phyloP scores from a whole-genome alignment of 2,888 invertebrate genomes.

The Portevinia maculata region DNA sequence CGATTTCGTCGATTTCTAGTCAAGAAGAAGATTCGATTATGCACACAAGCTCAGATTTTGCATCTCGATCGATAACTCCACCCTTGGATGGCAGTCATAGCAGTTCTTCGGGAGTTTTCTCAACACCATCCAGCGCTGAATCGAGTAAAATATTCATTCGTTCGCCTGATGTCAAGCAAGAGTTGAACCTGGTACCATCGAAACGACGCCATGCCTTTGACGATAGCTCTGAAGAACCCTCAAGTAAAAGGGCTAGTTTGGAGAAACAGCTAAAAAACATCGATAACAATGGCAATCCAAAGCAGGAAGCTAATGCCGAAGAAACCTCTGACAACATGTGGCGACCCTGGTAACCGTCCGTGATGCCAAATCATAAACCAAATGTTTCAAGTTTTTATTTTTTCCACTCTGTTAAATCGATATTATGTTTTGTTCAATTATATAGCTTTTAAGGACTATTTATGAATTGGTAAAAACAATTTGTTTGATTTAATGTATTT shows the following conservation, averaged over 20 bases:
- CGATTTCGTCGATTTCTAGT: slow-evolving; percentile 88
- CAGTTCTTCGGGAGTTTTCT: slow-evolving; percentile 80
- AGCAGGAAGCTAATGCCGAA: slow-evolving; percentile 75
- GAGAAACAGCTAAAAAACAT: slow-evolving; percentile 41
- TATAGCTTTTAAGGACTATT: slow-evolving; percentile 15
- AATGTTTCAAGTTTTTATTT: neutral
- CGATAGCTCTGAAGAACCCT: slow-evolving; percentile 78
- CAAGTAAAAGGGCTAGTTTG: slow-evolving; percentile 77
- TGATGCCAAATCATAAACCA: neutral
- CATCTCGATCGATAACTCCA: slow-evolving; percentile 84
- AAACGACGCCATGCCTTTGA: slow-evolving; percentile 78
- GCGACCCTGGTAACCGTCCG: slow-evolving; percentile 84
- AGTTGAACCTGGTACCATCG: slow-evolving; percentile 77
- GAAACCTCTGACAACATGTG: slow-evolving; percentile 84
- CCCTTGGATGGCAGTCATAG: slow-evolving; percentile 81
- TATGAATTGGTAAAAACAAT: slow-evolving; percentile 7
- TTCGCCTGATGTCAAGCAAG: slow-evolving; percentile 82
- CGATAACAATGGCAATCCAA: slow-evolving; percentile 60
- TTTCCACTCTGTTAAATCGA: neutral
- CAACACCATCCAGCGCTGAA: slow-evolving; percentile 85
- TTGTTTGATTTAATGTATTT: slow-evolving; percentile 17
- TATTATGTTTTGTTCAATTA: slow-evolving; percentile 13
- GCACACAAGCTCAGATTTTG: slow-evolving; percentile 82
- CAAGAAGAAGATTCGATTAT: slow-evolving; percentile 85
- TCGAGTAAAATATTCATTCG: slow-evolving; percentile 83